Evolutionary conservation across 2,888 invertebrate species (phyloP), one percentile per base, ranked within the genome.

Genomic region (Amblyjoppa fuscipennis): DNA sequence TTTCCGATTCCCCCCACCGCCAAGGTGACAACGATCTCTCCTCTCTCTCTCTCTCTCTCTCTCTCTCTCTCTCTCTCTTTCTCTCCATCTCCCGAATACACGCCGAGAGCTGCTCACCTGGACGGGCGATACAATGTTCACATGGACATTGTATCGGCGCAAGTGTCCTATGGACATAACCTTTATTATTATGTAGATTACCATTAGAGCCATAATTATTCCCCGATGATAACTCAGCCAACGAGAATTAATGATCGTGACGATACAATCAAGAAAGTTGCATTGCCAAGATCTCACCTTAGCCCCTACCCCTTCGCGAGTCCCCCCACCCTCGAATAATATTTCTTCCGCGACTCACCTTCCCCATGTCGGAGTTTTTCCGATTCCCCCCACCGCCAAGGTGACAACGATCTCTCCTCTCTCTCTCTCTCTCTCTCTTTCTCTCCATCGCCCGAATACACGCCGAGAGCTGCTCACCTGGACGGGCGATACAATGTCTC

Each of bases 81-180:
- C 56, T 56, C 56, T 25, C 3, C 9, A 56, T 64, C 34, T 34
- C n/a, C 20, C 66, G 75, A 61, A 49, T 49, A 34, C 64, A 51
- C 5, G 51, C 34, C 11, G 41, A 53, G 49, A 49, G 61, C n/a
- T 25, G 78, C 74, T 83, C 85, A 83, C 85, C 85, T 83, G 85
- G 85, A 41, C 70, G 71, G 41, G 82, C 78, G 61, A 71, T 77
- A 56, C 71, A 68, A 25, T 25, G 20, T 56, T n/a, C n/a, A n/a
- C n/a, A n/a, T n/a, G n/a, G n/a, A n/a, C n/a, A n/a, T n/a, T n/a
- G n/a, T n/a, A n/a, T n/a, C n/a, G n/a, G n/a, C n/a, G n/a, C n/a
- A n/a, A n/a, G n/a, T n/a, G 9, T 41, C 41, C 41, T 9, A 11
- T 41, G 9, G 1, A 0, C 41, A 41, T 0, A 41, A 41, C 2